phyloP scores from a whole-genome alignment of 2,113 vertebrate species.

The Chiloscyllium plagiosum region DNA sequence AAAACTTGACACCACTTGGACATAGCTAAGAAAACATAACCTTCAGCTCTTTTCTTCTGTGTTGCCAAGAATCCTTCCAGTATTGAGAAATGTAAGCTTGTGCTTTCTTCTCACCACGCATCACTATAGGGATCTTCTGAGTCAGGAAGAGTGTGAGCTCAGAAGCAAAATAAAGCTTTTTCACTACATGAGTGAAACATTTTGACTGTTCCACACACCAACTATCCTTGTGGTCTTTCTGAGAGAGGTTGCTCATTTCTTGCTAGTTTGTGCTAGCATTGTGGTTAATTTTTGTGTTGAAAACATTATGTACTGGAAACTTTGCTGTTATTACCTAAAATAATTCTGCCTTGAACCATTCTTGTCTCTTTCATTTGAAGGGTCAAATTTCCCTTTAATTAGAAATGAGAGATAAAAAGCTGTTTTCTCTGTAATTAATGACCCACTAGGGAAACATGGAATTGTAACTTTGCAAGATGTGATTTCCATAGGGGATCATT shows the following conservation, averaged over 20 bases:
- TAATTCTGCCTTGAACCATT: background rate
- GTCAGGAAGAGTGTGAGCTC: background rate
- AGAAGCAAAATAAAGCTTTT: background rate
- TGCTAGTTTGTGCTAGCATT: background rate
- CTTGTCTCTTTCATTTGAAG: background rate
- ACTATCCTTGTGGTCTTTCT: background rate
- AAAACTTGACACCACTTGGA: no score
- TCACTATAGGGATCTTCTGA: background rate
- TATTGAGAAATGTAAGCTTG: background rate
- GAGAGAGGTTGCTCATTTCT: background rate
- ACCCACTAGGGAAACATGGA: background rate
- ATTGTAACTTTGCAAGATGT: background rate
- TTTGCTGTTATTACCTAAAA: no score
- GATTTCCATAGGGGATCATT: background rate
- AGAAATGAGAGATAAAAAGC: background rate
- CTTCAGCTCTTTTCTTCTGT: background rate
- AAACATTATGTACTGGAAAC: background rate
- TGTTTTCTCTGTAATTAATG: conserved; percentile 1
- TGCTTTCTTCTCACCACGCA: background rate
- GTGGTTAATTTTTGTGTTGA: background rate
- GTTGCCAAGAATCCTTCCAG: background rate
- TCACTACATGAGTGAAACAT: background rate
- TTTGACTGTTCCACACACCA: background rate
- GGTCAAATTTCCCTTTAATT: background rate
- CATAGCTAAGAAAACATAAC: background rate